Evolutionary conservation across 2,888 invertebrate genomes (phyloP).

Genomic region (Therioaphis trifolii): DNA sequence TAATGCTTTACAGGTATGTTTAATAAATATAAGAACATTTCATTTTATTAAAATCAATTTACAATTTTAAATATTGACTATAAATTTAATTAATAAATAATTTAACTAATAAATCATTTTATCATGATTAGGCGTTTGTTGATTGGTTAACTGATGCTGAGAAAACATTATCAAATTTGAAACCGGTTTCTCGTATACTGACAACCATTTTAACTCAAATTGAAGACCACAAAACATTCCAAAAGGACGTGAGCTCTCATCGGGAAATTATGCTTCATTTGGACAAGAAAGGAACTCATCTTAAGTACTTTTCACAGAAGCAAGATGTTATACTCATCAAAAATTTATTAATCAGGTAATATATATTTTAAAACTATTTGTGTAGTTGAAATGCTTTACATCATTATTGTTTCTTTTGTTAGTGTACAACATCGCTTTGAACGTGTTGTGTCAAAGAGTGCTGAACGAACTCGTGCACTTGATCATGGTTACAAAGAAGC

Average conservation of each 20-base stretch:
- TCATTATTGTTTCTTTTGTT: constrained; percentile 53
- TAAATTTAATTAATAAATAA: background rate
- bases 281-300: constrained; percentile 96
- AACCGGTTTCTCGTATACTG: constrained; percentile 93
- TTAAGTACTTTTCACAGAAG: constrained; percentile 99
- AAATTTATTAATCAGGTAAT: constrained; percentile 84
- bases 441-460: constrained; percentile 92
- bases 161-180: constrained; percentile 85
- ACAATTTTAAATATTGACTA: background rate
- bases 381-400: background rate
- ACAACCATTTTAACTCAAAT: constrained; percentile 94
- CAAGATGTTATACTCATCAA: constrained; percentile 99
- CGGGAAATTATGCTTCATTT: constrained; percentile 94
- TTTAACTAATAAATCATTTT: background rate
- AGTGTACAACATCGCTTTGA: constrained; percentile 98
- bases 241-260: constrained; percentile 92
- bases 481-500: constrained; percentile 97
- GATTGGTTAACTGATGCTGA: constrained; percentile 97
- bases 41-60: too few relatives aligned
- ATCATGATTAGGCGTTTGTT: constrained; percentile 81
- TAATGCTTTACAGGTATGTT: constrained; percentile 76
- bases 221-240: constrained; percentile 94
- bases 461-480: constrained; percentile 90
- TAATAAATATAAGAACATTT: constrained; percentile 8
- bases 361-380: background rate